Base-by-base conservation (phyloP, 2,797 vertebrate species). In the Scomberomorus guttatus region DNA sequence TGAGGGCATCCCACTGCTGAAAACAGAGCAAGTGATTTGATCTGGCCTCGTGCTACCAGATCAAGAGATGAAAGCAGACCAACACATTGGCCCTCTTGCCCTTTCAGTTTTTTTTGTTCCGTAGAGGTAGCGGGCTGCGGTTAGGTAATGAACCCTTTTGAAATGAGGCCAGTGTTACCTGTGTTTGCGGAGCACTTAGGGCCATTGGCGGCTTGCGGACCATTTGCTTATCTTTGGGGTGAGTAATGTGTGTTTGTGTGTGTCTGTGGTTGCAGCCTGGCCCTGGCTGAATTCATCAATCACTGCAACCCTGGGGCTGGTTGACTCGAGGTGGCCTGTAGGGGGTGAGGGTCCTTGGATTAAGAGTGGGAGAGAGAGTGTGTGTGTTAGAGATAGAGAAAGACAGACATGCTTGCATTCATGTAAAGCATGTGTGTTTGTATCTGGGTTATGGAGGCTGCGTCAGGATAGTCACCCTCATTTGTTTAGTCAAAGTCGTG, bases 141-240 rank as follows among this genome's bases (percentile, higher is more conserved):
- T 84, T 87, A 71, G 81, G 73, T 80, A 90, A 90, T 81, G 70
- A 87, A 70, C 13, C 59, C 65, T 57, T 80, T 77, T 85, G 77
- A 91, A 89, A 86, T 2, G 54, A 83, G 82, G 76, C 82, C 88
- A 82, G 79, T 69, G 76, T 90, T 90, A 92, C 91, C 90, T 90
- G 86, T 94, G 89, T 93, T 95, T 93, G 90, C 69, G 17, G 27
- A 94, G 89, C 93, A 94, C 93, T 95, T 93, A 90, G 82, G 82
- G 80, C 83, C 91, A 87, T 85, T 73, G 90, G 88, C 66, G 63
- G 90, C 83, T 86, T 68, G 84, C 66, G 64, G 84, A 81, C 77
- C 89, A 89, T 92, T 93, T 93, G 90, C 93, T 95, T 95, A 96
- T 95, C 94, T 95, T 90, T 82, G 79, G 75, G 81, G 80, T 90